Evolutionary conservation across 2,888 invertebrate genomes (phyloP), one percentile per base, ranked within the genome.

Genomic region (Nymphalis polychloros): DNA sequence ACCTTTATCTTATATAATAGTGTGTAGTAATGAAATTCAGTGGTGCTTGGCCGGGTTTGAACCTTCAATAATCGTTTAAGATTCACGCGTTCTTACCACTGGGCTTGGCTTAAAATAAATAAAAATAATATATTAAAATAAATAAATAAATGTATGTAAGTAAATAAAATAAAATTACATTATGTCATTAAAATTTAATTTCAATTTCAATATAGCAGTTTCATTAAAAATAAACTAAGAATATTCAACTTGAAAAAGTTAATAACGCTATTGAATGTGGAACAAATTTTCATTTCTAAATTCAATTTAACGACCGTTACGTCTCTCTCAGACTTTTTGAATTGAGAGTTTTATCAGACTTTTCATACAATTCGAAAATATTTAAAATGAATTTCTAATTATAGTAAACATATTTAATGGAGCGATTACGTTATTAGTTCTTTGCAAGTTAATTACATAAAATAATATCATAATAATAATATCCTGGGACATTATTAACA

Each of bases 291-390:
- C 57, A 41, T 57, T 57, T 19, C 57, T 13, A 53, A 31, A 31
- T 53, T 41, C 41, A 35, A 41, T 57, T 57, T 35, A 27, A 49
- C 49, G 57, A 57, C 19, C 57, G 55, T 55, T 27, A 8, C 55
- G 57, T 57, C 57, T 35, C 57, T 57, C 7, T 27, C 19, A 57
- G 35, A 57, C 41, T 57, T n/a, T 16, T 53, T 27, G 53, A 49
- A 6, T 49, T 17, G 13, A 57, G 8, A 19, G 35, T 19, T 35
- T 57, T 57, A 35, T 57, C 41, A 41, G 19, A 57, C 31, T 57
- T 19, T 57, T 17, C 41, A 20, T 57, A n/a, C n/a, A 13, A 57
- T 31, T 41, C 41, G 8, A 13, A 41, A 57, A 57, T 17, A 19
- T 13, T 35, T 13, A 19, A 57, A 41, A 41, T 57, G 35, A 35